These are phyloP conservation scores for Lasioglossum villosulum DNA, from an alignment of 2,888 invertebrate genomes.

Conservation along the genomic window DNA sequence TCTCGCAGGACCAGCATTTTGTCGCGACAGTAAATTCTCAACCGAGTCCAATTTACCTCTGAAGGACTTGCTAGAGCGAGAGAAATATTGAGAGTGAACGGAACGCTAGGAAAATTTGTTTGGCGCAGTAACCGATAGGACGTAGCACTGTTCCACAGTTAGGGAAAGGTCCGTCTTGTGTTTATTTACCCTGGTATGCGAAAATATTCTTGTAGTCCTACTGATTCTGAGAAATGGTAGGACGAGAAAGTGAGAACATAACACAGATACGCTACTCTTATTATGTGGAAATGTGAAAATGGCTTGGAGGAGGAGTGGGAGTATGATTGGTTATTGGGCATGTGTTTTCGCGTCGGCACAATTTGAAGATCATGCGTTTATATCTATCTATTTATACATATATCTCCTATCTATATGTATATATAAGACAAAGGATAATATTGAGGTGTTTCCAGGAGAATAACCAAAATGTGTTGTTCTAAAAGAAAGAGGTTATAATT, in stretches of 20 bases:
- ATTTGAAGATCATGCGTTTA: neutral
- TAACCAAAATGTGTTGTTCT: too few species aligned
- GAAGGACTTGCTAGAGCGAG: neutral
- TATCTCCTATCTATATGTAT: too few species aligned
- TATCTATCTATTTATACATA: too few species aligned
- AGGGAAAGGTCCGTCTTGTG: neutral
- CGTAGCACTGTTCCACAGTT: neutral
- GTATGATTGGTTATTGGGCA: neutral
- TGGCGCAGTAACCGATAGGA: neutral
- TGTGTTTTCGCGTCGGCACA: neutral
- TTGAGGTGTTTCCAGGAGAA: too few species aligned
- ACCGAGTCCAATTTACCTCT: neutral
- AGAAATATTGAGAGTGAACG: neutral
- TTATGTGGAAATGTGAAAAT: neutral
- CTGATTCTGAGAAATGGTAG: neutral
- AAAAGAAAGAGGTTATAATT: too few species aligned
- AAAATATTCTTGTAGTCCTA: neutral
- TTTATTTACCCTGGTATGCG: neutral
- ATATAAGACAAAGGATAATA: too few species aligned
- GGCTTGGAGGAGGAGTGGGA: neutral
- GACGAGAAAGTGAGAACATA: neutral
- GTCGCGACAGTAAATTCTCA: neutral
- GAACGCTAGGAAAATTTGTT: neutral
- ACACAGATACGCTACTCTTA: neutral
- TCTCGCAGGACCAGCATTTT: neutral